These are phyloP conservation scores for Pseudococcus viburni DNA, from an alignment of 2,888 invertebrate species.

Conservation along the genomic window DNA sequence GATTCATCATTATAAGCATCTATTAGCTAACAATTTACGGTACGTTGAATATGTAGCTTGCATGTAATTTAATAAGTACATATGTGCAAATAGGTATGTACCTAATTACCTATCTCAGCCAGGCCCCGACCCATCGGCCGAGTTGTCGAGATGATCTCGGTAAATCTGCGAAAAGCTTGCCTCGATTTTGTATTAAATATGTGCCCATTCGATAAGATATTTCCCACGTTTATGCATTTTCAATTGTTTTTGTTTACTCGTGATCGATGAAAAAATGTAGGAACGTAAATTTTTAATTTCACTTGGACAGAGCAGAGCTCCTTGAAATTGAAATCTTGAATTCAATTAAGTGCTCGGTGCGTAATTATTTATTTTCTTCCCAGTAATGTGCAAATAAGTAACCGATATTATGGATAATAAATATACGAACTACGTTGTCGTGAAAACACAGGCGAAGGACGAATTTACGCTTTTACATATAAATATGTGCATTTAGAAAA, in stretches of 20 bases:
- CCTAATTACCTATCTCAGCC: neutral
- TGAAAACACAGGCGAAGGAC: neutral
- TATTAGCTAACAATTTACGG: neutral
- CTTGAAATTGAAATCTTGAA: neutral
- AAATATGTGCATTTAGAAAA: neutral
- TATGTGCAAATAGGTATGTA: neutral
- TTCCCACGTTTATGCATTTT: neutral
- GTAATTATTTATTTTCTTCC: neutral
- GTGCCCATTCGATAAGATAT: neutral
- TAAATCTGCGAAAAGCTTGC: no score
- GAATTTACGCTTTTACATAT: neutral
- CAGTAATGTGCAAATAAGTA: slow-evolving; percentile 4
- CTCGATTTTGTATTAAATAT: neutral
- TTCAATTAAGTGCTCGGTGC: neutral
- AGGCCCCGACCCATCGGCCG: no score
- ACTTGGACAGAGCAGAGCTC: neutral
- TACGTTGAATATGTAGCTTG: neutral
- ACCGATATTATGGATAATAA: neutral
- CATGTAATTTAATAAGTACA: neutral
- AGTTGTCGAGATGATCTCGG: no score
- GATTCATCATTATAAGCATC: neutral
- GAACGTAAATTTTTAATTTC: neutral
- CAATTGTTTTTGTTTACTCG: neutral
- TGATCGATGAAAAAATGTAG: neutral
- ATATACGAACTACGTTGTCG: neutral